Evolutionary conservation across 2,888 invertebrate genomes (phyloP).

Genomic region (Gnatocerus cornutus): DNA sequence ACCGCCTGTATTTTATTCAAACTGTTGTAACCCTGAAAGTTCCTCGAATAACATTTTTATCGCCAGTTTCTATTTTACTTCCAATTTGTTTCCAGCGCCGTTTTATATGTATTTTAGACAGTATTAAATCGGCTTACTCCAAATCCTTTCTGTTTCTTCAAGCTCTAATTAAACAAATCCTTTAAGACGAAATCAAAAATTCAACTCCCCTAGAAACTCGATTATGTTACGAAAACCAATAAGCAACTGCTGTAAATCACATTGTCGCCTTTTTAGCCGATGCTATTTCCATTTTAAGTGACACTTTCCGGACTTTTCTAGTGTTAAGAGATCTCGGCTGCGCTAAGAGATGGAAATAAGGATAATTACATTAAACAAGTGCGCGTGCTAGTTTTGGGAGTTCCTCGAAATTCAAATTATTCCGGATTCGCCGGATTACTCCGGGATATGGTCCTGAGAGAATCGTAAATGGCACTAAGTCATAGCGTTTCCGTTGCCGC

Average conservation of each 20-base stretch:
- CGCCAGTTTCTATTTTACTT: slow-evolving; percentile 11
- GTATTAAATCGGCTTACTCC: slow-evolving; percentile 15
- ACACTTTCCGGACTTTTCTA: slow-evolving; percentile 2
- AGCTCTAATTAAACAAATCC: not conserved
- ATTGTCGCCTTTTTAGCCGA: not conserved
- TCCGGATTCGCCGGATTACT: slow-evolving; percentile 23
- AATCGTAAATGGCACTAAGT: slow-evolving; percentile 16
- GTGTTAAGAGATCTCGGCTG: slow-evolving; percentile 1
- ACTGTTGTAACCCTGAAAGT: slow-evolving; percentile 14
- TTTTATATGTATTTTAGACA: slow-evolving; percentile 7
- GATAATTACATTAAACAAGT: slow-evolving; percentile 31
- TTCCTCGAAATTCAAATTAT: slow-evolving; percentile 11
- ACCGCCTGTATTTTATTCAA: slow-evolving; percentile 1
- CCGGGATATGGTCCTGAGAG: slow-evolving; percentile 18
- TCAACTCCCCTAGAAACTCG: not conserved
- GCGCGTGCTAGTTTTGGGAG: slow-evolving; percentile 21
- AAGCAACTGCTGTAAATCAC: slow-evolving; percentile 4
- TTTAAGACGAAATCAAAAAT: not conserved
- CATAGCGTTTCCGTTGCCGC: slow-evolving; percentile 10
- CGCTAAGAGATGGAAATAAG: slow-evolving; percentile 22
- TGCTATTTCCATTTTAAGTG: slow-evolving; percentile 30
- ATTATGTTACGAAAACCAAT: not conserved
- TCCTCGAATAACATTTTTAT: slow-evolving; percentile 31
- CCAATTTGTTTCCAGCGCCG: not conserved
- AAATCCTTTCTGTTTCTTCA: not conserved